Percentiles rank a stretch among this genome's conserved stretches.
These are phyloP conservation scores for Pristionchus maxplancki DNA, from an alignment of 2,888 invertebrate species.

Conservation along the genomic window DNA sequence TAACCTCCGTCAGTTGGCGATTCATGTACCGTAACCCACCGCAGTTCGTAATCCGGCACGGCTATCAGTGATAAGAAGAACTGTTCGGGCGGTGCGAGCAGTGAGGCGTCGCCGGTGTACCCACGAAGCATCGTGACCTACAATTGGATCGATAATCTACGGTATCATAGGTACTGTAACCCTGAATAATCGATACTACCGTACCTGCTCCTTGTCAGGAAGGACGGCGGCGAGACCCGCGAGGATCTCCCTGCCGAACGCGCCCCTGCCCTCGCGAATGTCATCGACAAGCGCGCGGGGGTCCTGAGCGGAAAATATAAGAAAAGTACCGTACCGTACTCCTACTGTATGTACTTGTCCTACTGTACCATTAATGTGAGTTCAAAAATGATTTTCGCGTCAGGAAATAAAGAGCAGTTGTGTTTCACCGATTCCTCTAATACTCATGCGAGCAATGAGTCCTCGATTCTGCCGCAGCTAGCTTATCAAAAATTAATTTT, in stretches of 20 bases:
- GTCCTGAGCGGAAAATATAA: constrained; percentile 8
- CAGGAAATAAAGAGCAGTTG: not conserved
- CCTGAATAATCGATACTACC: too few relatives aligned
- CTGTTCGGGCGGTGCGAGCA: constrained; percentile 58
- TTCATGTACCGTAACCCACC: constrained; percentile 54
- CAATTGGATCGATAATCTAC: not conserved
- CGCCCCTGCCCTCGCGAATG: constrained; percentile 34
- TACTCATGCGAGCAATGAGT: too few relatives aligned
- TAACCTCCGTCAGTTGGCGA: not conserved
- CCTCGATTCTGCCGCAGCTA: too few relatives aligned
- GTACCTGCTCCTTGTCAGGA: constrained; percentile 49
- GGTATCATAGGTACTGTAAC: not conserved
- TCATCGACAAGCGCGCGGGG: constrained; percentile 33
- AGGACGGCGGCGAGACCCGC: constrained; percentile 4
- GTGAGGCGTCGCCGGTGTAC: constrained; percentile 59
- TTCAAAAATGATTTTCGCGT: too few relatives aligned
- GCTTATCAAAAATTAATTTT: too few relatives aligned
- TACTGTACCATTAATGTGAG: too few relatives aligned
- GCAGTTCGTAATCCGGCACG: constrained; percentile 61
- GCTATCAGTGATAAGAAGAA: constrained; percentile 62
- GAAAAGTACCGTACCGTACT: not conserved
- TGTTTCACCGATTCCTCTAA: not conserved
- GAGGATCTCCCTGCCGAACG: constrained; percentile 25
- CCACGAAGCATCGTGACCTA: constrained; percentile 62
- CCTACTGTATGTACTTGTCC: too few relatives aligned